phyloP scores from a whole-genome alignment of 1,140 invertebrate species.

The Oncopeltus fasciatus region DNA sequence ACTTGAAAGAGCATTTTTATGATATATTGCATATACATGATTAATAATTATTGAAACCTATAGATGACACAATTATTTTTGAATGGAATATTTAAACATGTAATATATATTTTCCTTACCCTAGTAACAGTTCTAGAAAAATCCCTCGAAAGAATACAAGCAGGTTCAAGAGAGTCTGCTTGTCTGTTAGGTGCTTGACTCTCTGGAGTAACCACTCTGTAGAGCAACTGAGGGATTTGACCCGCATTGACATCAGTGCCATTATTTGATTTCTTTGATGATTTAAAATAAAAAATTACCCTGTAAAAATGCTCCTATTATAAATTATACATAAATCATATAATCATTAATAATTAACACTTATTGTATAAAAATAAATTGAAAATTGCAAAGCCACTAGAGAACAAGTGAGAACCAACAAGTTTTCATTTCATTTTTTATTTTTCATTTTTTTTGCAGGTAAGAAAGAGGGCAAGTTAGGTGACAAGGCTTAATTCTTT shows the following conservation, averaged over 20 bases:
- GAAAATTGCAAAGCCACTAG: no score
- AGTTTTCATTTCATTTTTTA: no score
- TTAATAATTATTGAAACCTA: no score
- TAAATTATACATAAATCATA: not conserved
- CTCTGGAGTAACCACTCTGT: constrained; percentile 60
- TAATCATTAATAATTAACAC: not conserved
- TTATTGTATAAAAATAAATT: not conserved
- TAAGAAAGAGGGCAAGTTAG: no score
- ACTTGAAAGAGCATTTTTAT: not conserved
- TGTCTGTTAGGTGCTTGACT: constrained; percentile 42
- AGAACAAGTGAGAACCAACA: no score
- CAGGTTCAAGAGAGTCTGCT: constrained; percentile 46
- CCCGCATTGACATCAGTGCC: constrained; percentile 97
- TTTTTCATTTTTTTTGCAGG: no score
- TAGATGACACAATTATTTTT: no score
- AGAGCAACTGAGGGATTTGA: constrained; percentile 89
- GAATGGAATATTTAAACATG: not conserved
- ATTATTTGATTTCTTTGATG: constrained; percentile 93
- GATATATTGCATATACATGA: no score
- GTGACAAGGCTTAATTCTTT: no score
- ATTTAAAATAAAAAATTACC: constrained; percentile 89
- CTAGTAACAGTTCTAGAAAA: constrained; percentile 64
- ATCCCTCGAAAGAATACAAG: constrained; percentile 57
- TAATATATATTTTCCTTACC: constrained; percentile 26
- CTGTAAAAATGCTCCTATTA: constrained; percentile 29